Percentiles rank a stretch among this genome's conserved stretches.
Evolutionary conservation across 1,140 invertebrate species (phyloP).

Genomic region (Diorhabda carinulata): DNA sequence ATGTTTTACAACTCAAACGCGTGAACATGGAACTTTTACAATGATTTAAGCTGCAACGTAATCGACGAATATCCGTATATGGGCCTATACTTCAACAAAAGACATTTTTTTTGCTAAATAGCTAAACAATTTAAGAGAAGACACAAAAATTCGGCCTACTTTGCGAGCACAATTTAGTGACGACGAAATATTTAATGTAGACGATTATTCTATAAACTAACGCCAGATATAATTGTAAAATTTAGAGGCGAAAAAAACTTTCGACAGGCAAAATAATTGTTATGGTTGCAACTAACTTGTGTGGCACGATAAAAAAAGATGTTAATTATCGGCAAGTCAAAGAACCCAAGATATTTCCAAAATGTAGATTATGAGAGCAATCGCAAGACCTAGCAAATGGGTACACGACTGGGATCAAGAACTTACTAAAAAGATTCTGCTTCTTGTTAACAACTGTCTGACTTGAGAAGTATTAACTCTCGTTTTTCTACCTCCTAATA

Average conservation of each 20-base stretch:
- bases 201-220: slow-evolving; percentile 43
- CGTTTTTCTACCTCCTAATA: slow-evolving; percentile 24
- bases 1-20: too few species aligned
- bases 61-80: too few species aligned
- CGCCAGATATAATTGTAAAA: neutral
- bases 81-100: too few species aligned
- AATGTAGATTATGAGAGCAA: slow-evolving; percentile 15
- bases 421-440: neutral
- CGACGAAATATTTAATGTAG: slow-evolving; percentile 46
- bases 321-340: slow-evolving; percentile 6
- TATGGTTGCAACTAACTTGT: neutral
- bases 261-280: neutral
- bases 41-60: too few species aligned
- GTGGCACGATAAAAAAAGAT: slow-evolving; percentile 21
- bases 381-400: neutral
- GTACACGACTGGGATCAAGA: neutral
- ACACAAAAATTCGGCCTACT: slow-evolving; percentile 22
- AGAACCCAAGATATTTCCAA: slow-evolving; percentile 20
- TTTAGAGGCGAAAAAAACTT: neutral
- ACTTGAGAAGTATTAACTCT: slow-evolving; percentile 26
- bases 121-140: slow-evolving; percentile 15
- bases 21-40: too few species aligned
- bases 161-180: slow-evolving; percentile 24
- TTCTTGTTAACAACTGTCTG: slow-evolving; percentile 26
- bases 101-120: slow-evolving; percentile 14